Evolutionary conservation across 2,113 vertebrate genomes (phyloP), one percentile per base, ranked within the genome.

Genomic region (Zeus faber): DNA sequence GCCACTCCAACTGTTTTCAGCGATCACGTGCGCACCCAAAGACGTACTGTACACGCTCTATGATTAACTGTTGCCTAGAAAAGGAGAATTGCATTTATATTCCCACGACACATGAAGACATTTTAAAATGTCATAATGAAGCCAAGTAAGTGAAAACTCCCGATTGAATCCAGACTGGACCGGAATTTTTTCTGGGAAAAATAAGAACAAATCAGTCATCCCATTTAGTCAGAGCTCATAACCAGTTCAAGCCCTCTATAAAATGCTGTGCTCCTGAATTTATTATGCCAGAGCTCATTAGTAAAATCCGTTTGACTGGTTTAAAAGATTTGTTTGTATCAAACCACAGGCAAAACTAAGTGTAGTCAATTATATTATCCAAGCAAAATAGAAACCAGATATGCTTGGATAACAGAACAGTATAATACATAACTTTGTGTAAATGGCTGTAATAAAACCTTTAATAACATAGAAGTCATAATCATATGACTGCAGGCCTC

Each of bases 201-300:
- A 93, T 75, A 91, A 27, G n/a, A n/a, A n/a, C n/a, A n/a, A 49
- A 83, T 45, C 62, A 69, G 82, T 87, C 83, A 82, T 63, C 81
- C 54, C 70, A 57, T 67, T 92, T 87, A 93, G 86, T 93, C 93
- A 61, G 33, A 87, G 94, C 89, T 93, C 90, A 92, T 40, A 56
- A 29, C 47, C 56, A 87, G 92, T 89, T 91, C 83, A 92, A 60
- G 43, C 54, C 61, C 24, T 2, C 17, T 64, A 47, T 39, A 46
- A 27, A 8, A 57, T 8, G 0, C 18, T 37, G 16, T 35, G 26
- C 56, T 44, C 6, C 47, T 59, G 8, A 10, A 18, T 26, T 49
- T 18, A 2, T 33, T 10, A 11, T 49, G 24, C 14, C n/a, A n/a
- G n/a, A n/a, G n/a, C n/a, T n/a, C n/a, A n/a, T n/a, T n/a, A n/a